phyloP scores from a whole-genome alignment of 2,113 vertebrate genomes.

The Origma solitaria region DNA sequence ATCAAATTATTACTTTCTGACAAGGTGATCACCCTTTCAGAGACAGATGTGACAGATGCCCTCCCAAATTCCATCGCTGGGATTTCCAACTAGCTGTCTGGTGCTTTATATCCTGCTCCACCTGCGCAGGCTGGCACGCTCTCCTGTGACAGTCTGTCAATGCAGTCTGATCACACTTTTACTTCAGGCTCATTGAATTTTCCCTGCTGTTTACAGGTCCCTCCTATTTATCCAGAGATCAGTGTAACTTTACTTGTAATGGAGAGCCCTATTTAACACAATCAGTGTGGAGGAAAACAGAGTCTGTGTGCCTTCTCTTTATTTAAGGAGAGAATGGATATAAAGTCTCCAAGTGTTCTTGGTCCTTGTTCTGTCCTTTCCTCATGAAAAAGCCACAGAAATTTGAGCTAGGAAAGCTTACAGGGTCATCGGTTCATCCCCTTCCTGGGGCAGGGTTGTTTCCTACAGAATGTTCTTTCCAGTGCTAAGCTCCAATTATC shows the following conservation, averaged over 20 bases:
- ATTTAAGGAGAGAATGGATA: neutral
- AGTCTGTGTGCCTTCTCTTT: neutral
- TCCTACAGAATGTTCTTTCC: constrained; percentile 36
- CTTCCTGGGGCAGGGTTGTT: neutral
- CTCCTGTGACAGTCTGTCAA: neutral
- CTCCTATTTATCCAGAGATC: neutral
- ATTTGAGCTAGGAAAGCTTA: constrained; percentile 37
- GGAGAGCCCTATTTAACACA: neutral
- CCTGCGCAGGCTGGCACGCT: neutral
- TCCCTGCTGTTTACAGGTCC: neutral
- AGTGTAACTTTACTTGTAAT: constrained; percentile 12
- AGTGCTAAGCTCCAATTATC: constrained; percentile 33
- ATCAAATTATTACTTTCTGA: constrained; percentile 24
- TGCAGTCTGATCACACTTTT: neutral
- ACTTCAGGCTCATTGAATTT: neutral
- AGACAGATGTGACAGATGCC: neutral
- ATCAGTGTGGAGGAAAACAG: neutral
- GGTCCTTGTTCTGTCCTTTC: neutral
- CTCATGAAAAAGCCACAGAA: constrained; percentile 25
- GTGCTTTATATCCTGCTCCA: neutral
- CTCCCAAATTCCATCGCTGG: neutral
- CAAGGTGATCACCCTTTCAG: neutral
- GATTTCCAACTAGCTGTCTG: neutral
- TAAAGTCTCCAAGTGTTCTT: neutral
- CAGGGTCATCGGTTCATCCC: constrained; percentile 3